phyloP scores from a whole-genome alignment of 1,140 invertebrate genomes.

The Drosophila pseudoananassae region DNA sequence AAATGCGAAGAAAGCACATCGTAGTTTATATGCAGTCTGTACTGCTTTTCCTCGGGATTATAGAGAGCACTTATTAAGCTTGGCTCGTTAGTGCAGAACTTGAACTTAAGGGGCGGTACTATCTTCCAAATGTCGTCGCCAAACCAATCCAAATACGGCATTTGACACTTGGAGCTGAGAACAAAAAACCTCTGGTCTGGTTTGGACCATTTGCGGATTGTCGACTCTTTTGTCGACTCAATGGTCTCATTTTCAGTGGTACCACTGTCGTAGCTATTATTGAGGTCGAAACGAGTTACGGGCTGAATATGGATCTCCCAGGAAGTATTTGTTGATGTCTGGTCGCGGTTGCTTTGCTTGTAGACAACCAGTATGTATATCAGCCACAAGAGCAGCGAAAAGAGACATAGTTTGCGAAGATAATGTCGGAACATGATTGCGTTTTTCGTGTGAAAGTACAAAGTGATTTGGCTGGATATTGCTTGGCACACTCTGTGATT shows the following conservation, averaged over 20 bases:
- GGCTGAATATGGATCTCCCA: neutral
- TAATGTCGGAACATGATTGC: constrained; percentile 23
- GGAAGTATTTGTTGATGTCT: neutral
- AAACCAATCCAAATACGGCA: constrained; percentile 86
- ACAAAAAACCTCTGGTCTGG: constrained; percentile 29
- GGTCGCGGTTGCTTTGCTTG: neutral
- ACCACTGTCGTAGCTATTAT: neutral
- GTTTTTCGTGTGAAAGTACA: neutral
- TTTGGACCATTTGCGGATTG: neutral
- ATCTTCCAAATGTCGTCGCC: constrained; percentile 85
- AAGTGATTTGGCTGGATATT: neutral
- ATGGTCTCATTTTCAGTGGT: neutral
- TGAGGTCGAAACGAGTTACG: neutral
- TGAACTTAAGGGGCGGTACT: constrained; percentile 85
- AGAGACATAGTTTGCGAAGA: constrained; percentile 10
- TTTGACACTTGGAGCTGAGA: constrained; percentile 37
- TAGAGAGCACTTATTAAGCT: constrained; percentile 84
- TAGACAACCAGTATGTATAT: neutral
- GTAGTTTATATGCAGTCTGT: constrained; percentile 60
- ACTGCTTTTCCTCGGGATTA: constrained; percentile 44
- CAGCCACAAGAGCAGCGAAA: neutral
- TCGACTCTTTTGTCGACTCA: too few species aligned
- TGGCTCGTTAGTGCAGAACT: constrained; percentile 85
- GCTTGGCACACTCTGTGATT: neutral
- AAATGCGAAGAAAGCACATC: constrained; percentile 58